phyloP scores from a whole-genome alignment of 2,888 invertebrate genomes.

The Oscheius sp. region DNA sequence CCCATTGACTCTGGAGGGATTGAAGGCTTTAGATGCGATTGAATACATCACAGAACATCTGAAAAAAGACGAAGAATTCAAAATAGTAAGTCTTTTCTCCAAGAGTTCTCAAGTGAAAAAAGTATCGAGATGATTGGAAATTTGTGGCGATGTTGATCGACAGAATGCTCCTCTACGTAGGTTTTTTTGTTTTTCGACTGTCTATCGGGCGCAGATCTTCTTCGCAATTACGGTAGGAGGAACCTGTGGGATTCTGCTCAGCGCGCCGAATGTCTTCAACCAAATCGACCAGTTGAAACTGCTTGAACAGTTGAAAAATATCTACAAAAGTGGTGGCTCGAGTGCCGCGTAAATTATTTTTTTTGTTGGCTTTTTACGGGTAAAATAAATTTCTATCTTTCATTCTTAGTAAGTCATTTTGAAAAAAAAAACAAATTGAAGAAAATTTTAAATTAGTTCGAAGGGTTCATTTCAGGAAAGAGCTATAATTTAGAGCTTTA shows the following conservation, averaged over 20 bases:
- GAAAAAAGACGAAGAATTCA: conserved; percentile 59
- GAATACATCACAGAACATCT: conserved; percentile 67
- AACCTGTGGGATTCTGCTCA: conserved; percentile 70
- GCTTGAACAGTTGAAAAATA: conserved; percentile 5
- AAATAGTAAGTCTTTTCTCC: conserved; percentile 49
- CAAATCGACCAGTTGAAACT: conserved; percentile 9
- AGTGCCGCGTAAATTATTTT: not conserved
- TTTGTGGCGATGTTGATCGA: conserved; percentile 74
- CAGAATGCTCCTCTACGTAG: conserved; percentile 73
- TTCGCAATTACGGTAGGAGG: conserved; percentile 68
- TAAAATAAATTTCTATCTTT: conserved; percentile 9
- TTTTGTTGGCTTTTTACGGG: not conserved
- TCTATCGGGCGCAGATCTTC: conserved; percentile 71
- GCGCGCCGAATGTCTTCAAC: conserved; percentile 73
- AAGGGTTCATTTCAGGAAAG: too few species aligned
- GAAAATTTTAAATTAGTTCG: not conserved
- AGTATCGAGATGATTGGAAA: conserved; percentile 73
- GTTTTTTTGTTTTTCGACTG: conserved; percentile 63
- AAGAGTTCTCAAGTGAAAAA: not conserved
- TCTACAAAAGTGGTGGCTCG: conserved; percentile 21
- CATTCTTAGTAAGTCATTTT: not conserved
- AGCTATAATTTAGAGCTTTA: too few species aligned
- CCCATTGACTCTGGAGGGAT: conserved; percentile 26
- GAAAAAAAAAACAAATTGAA: not conserved
- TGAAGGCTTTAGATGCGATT: conserved; percentile 54